Percentiles rank a stretch among this genome's conserved stretches.
phyloP scores from a whole-genome alignment of 2,888 invertebrate genomes.

The Heteromurus nitidus region DNA sequence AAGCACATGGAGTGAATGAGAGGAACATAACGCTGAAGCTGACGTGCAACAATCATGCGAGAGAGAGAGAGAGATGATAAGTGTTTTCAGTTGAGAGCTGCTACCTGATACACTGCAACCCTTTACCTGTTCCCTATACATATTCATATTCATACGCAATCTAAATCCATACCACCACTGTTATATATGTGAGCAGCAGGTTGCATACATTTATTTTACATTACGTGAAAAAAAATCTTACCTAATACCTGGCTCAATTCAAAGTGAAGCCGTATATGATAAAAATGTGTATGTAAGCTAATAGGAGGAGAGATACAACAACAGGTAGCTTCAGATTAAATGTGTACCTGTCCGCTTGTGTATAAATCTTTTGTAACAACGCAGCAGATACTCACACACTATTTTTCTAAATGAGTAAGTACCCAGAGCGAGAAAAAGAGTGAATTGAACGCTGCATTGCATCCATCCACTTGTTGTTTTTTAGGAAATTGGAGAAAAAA shows the following conservation, averaged over 20 bases:
- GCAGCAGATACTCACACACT: not conserved
- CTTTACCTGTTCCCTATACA: not conserved
- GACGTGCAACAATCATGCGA: not conserved
- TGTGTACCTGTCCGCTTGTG: not conserved
- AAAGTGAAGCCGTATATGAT: too few relatives aligned
- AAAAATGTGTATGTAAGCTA: too few relatives aligned
- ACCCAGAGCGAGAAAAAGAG: not conserved
- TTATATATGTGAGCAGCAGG: not conserved
- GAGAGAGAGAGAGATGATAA: slow-evolving; percentile 2
- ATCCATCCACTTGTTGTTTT: not conserved
- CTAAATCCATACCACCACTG: slow-evolving; percentile 3
- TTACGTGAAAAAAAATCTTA: not conserved
- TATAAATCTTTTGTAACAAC: not conserved
- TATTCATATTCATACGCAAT: too few relatives aligned
- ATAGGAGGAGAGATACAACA: too few relatives aligned
- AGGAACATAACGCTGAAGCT: not conserved
- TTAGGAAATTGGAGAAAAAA: slow-evolving; percentile 7
- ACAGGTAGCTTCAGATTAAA: slow-evolving; percentile 7
- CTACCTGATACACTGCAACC: slow-evolving; percentile 12
- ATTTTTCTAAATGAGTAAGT: slow-evolving; percentile 19
- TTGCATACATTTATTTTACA: not conserved
- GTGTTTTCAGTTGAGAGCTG: slow-evolving; percentile 8
- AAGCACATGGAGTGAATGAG: slow-evolving; percentile 12
- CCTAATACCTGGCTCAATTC: not conserved
- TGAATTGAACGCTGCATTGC: not conserved